Conservation (phyloP, 2,888 invertebrate species). For the Fabriciana adippe region DNA sequence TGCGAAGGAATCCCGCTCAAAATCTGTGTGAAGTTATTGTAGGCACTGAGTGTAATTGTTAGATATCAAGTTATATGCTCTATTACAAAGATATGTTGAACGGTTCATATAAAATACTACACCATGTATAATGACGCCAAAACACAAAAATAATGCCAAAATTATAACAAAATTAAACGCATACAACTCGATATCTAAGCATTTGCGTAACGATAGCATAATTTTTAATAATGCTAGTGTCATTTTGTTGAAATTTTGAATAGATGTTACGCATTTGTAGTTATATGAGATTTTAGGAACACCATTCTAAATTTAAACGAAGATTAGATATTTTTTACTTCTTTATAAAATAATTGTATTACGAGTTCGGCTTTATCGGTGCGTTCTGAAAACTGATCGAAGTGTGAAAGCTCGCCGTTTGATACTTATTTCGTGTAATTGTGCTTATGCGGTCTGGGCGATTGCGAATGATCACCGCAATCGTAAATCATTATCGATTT, state of each 20-base stretch:
- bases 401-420: conserved; percentile 53
- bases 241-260: conserved; percentile 35
- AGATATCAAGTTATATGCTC: conserved; percentile 12
- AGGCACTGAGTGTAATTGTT: conserved; percentile 42
- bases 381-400: conserved; percentile 49
- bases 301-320: conserved; percentile 68
- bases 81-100: background rate
- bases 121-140: background rate
- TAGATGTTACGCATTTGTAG: conserved; percentile 55
- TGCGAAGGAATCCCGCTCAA: conserved; percentile 54
- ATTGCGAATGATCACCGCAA: conserved; percentile 15
- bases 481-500: conserved; percentile 7
- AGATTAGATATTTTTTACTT: conserved; percentile 69
- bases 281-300: conserved; percentile 53
- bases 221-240: conserved; percentile 32
- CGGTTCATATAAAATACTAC: background rate
- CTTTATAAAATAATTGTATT: conserved; percentile 57
- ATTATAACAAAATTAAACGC: background rate
- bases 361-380: conserved; percentile 62
- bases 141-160: background rate
- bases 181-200: conserved; percentile 6
- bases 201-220: conserved; percentile 28
- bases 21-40: conserved; percentile 53
- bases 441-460: conserved; percentile 49
- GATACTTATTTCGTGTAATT: conserved; percentile 59